Base-by-base conservation (phyloP, 2,113 vertebrate genomes). In the Oxyruncus cristatus region DNA sequence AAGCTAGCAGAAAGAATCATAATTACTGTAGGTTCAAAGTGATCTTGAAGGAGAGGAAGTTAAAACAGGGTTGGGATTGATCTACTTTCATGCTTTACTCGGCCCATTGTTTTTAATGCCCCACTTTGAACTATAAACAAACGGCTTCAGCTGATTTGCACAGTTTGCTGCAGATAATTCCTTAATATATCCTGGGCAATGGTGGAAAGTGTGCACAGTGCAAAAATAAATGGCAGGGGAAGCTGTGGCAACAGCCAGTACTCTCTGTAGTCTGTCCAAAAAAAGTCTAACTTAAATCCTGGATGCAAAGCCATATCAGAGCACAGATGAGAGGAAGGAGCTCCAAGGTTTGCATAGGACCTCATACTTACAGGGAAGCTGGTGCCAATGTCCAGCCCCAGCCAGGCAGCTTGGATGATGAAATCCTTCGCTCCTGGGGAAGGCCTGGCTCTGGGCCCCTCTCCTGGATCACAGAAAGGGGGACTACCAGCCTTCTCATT, bases 21-120 rank as follows among this genome's bases (percentile, higher is more conserved):
- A 96, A 96, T 96, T 96, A 97, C 89, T 97, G 94, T 96, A 97
- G 94, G 90, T 96, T 96, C 89, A 96, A 96, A 97, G 92, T 96
- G 93, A 92, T 96, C 62, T 82, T 97, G 95, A 96, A 95, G 73
- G 89, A 97, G 37, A 90, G 94, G 89, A 96, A 94, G 95, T 96
- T 94, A 89, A 95, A 95, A 89, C 1, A 1, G 83, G 80, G 89
- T 63, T 95, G 92, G 32, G 93, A 89, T 93, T 97, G 93, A 93
- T 97, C 90, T 95, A 91, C 91, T 96, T 97, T 94, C 88, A 87
- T 96, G 93, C 96, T 96, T 96, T 97, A 92, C 56, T 92, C 92
- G 0, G 65, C 70, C 91, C 68, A 88, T 95, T 96, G 92, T 92
- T 95, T 94, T 95, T 89, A 93, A 92, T 92, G 92, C 76, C 73